Conservation (phyloP, 64 coral and sea anemone species). For the Catalaphyllia jardinei region DNA sequence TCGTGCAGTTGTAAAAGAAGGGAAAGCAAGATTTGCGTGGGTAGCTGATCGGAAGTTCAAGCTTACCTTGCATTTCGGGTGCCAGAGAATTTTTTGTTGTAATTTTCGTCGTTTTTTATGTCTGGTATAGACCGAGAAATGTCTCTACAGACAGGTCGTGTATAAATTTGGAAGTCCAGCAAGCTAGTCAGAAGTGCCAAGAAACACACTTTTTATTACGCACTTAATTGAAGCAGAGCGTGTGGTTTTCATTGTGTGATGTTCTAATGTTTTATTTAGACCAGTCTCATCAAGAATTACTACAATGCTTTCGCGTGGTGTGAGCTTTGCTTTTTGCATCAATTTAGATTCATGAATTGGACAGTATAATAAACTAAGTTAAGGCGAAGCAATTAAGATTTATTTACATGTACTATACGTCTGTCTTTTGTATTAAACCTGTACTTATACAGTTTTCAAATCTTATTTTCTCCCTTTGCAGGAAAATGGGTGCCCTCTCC, state of each 20-base stretch:
- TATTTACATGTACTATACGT: not conserved
- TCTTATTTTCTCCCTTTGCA: not conserved
- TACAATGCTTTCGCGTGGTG: not conserved
- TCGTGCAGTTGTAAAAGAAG: not conserved
- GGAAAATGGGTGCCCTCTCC: not conserved
- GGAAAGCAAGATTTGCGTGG: too few relatives aligned
- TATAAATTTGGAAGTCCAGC: not conserved
- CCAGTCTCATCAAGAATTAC: slow-evolving; percentile 25
- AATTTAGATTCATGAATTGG: not conserved
- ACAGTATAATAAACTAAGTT: not conserved
- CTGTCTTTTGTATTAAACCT: not conserved
- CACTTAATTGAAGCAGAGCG: not conserved
- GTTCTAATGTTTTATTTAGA: slow-evolving; percentile 29
- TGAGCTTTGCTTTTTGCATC: not conserved
- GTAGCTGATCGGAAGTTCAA: too few relatives aligned
- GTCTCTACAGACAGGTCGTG: not conserved
- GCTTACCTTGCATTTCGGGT: too few relatives aligned
- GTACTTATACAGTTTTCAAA: not conserved
- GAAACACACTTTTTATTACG: not conserved
- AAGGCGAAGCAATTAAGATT: not conserved
- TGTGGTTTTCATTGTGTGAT: slow-evolving; percentile 23
- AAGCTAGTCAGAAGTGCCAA: not conserved
- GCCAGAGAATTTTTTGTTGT: not conserved
- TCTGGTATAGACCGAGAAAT: not conserved
- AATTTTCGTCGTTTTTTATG: not conserved